phyloP scores from a whole-genome alignment of 2,113 vertebrate species.

The Entomyzon cyanotis region DNA sequence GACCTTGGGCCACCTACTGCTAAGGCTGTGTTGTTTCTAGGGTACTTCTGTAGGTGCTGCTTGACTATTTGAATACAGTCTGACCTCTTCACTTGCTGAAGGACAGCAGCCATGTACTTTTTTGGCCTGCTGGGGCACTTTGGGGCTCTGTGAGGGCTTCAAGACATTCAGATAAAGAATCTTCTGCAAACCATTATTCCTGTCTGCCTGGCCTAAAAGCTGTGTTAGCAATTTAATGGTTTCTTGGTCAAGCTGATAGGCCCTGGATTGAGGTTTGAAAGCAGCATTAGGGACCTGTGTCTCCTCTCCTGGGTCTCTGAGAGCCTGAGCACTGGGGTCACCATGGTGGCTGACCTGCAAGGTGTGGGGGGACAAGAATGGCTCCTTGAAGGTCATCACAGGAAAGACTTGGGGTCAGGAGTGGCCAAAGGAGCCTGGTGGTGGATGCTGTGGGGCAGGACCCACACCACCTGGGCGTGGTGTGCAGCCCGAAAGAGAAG shows the following conservation, averaged over 20 bases:
- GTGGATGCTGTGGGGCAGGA: not conserved
- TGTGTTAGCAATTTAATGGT: not conserved
- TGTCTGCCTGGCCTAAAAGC: not conserved
- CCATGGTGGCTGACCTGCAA: not conserved
- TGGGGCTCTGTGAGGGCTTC: not conserved
- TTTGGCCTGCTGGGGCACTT: not conserved
- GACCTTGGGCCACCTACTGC: not conserved
- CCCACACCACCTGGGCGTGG: rapidly evolving
- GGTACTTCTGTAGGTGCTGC: not conserved
- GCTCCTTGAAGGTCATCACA: not conserved
- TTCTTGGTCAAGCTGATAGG: not conserved
- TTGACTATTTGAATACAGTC: not conserved
- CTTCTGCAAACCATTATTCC: not conserved
- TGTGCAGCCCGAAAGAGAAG: not conserved
- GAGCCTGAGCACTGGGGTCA: not conserved
- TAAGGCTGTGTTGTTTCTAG: not conserved
- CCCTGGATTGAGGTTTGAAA: not conserved
- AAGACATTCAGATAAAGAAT: not conserved
- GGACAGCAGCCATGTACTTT: not conserved
- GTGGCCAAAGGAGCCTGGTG: no score
- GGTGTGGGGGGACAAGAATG: rapidly evolving
- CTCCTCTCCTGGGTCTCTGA: not conserved
- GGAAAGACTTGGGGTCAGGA: not conserved
- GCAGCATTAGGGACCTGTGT: not conserved
- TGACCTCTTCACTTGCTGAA: not conserved